phyloP scores from a whole-genome alignment of 2,888 invertebrate genomes.

The Ormia ochracea region DNA sequence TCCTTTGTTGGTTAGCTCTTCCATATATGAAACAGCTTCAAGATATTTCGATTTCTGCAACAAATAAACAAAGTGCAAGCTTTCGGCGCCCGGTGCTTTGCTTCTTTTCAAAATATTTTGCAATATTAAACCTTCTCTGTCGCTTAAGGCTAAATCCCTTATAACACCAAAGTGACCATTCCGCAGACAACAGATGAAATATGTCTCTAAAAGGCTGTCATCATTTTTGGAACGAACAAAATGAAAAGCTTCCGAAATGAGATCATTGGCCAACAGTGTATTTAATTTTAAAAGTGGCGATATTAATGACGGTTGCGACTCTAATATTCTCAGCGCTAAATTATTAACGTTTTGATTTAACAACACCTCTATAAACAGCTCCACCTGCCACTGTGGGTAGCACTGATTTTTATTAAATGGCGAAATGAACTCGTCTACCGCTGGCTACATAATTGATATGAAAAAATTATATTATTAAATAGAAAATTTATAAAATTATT shows the following conservation, averaged over 20 bases:
- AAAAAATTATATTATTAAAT: too few species aligned
- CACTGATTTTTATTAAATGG: constrained; percentile 68
- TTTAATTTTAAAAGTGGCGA: constrained; percentile 69
- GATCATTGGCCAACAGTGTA: constrained; percentile 73
- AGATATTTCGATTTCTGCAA: constrained; percentile 75
- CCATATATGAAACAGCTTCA: constrained; percentile 74
- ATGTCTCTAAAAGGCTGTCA: constrained; percentile 69
- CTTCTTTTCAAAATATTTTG: constrained; percentile 70
- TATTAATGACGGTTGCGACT: constrained; percentile 68
- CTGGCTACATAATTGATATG: constrained; percentile 63
- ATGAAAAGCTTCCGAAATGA: constrained; percentile 74
- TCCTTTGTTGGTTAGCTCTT: constrained; percentile 69
- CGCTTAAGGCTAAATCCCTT: constrained; percentile 71
- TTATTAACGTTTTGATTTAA: constrained; percentile 67
- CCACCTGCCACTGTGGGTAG: constrained; percentile 72
- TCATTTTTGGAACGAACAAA: constrained; percentile 72
- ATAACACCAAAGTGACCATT: constrained; percentile 70
- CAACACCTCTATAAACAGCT: constrained; percentile 71
- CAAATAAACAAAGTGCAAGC: constrained; percentile 73
- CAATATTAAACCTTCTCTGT: constrained; percentile 71
- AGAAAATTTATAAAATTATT: background rate
- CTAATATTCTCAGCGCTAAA: constrained; percentile 70
- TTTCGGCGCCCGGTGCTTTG: constrained; percentile 69
- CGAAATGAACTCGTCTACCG: constrained; percentile 72
- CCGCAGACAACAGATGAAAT: constrained; percentile 71